These are phyloP conservation scores for Alligator mississippiensis DNA, from an alignment of 2,113 vertebrate genomes.

Conservation along the genomic window DNA sequence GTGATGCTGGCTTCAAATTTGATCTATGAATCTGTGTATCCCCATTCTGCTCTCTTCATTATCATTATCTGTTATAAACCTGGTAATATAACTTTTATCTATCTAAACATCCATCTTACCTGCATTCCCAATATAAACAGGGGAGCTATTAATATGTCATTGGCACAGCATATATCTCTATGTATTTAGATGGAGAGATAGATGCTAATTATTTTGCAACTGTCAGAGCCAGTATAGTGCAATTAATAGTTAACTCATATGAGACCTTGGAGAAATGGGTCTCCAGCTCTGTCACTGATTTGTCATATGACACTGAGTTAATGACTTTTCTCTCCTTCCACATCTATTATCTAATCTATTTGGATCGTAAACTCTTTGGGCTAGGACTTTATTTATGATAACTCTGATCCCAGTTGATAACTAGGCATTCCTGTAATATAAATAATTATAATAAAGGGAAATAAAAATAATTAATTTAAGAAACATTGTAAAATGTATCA, in stretches of 20 bases:
- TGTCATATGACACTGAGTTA: background rate
- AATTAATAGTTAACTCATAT: background rate
- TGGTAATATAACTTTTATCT: background rate
- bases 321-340: background rate
- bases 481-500: background rate
- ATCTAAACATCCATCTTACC: background rate
- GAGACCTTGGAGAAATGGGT: background rate
- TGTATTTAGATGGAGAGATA: too few relatives aligned
- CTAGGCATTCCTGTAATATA: constrained; percentile 32
- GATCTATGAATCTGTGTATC: background rate
- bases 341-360: background rate
- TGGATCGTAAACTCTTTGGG: background rate
- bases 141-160: background rate
- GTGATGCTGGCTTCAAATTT: background rate
- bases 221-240: background rate
- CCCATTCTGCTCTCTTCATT: background rate
- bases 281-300: background rate
- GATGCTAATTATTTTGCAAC: too few relatives aligned
- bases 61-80: background rate
- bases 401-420: constrained; percentile 29
- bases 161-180: background rate
- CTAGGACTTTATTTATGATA: background rate
- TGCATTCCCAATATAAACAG: background rate
- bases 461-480: constrained; percentile 50
- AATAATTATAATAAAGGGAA: constrained; percentile 43